Percentiles rank a stretch among this genome's conserved stretches.
Conservation (phyloP, 37 sponge, comb jelly and placozoan genomes). For the Crambe crambe region DNA sequence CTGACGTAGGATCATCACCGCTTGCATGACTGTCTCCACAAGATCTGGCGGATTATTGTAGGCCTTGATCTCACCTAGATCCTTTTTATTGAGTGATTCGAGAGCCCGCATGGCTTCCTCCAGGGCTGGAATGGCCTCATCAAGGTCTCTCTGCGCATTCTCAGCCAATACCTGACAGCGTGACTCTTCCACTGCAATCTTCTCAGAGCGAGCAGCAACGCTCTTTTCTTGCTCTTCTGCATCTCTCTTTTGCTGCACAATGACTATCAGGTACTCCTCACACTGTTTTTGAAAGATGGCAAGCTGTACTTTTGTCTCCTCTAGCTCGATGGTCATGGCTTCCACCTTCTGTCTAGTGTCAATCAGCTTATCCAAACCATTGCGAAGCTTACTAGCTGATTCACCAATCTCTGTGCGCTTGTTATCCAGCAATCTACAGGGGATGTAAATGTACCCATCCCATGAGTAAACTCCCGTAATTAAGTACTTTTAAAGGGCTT, state of each 20-base stretch:
- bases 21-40: slow-evolving; percentile 94
- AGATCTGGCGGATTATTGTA: slow-evolving; percentile 95
- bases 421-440: slow-evolving; percentile 76
- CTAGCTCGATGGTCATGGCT: slow-evolving; percentile 94
- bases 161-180: slow-evolving; percentile 87
- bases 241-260: slow-evolving; percentile 98
- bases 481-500: no score
- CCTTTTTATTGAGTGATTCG: slow-evolving; percentile 96
- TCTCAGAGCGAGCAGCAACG: slow-evolving; percentile 90
- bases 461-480: no score
- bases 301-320: slow-evolving; percentile 88
- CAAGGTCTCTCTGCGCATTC: slow-evolving; percentile 93
- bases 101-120: slow-evolving; percentile 92
- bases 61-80: slow-evolving; percentile 95
- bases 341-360: slow-evolving; percentile 97
- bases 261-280: slow-evolving; percentile 96
- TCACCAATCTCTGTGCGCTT: slow-evolving; percentile 97
- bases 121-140: slow-evolving; percentile 95
- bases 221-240: slow-evolving; percentile 96
- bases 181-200: slow-evolving; percentile 96
- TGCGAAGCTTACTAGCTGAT: slow-evolving; percentile 85
- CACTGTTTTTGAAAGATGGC: slow-evolving; percentile 98
- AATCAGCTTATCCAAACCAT: slow-evolving; percentile 91
- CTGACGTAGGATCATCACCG: slow-evolving; percentile 95
- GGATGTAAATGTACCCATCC: background rate